Evolutionary conservation across 1,140 invertebrate genomes (phyloP), one percentile per base, ranked within the genome.

Genomic region (Drosophila varians): DNA sequence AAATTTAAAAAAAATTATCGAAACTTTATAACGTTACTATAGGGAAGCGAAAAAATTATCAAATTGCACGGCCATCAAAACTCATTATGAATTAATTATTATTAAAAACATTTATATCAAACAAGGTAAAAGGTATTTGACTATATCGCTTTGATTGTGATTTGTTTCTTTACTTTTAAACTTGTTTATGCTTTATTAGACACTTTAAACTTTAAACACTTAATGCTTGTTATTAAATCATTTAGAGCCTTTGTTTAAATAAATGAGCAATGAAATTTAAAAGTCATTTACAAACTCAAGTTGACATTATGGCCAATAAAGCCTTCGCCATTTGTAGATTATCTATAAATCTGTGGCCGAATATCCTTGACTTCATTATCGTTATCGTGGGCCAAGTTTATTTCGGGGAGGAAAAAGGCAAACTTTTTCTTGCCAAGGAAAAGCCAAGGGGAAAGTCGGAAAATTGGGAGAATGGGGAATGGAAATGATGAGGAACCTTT

Each of bases 281-380:
- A 42, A 62, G 31, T 42, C 43, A 36, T 49, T 65, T 55, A 45
- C 38, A 55, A 31, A 26, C 34, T 38, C 25, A 53, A 53, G 34
- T 40, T 38, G 36, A 40, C 51, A 53, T 53, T 62, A 65, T 49
- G 56, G 25, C 56, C 56, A 65, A 61, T 61, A 61, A 65, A 65
- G 56, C 57, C 40, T 12, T 47, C 18, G 21, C 31, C 43, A 48
- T 42, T 34, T 7, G 25, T 56, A 28, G 61, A 49, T 62, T 48
- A 65, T 65, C 55, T 40, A 65, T 65, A 34, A 62, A 62, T 62
- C 53, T 62, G 58, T 34, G 58, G 58, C 43, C 53, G 28, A 62
- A 58, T 45, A 46, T 62, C 58, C 28, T 19, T 56, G 23, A 45
- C 36, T 77, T 45, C 49, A 55, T 73, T 66, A 52, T 73, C 69